phyloP scores from a whole-genome alignment of 2,888 invertebrate genomes.

The Phragmatobia fuliginosa region DNA sequence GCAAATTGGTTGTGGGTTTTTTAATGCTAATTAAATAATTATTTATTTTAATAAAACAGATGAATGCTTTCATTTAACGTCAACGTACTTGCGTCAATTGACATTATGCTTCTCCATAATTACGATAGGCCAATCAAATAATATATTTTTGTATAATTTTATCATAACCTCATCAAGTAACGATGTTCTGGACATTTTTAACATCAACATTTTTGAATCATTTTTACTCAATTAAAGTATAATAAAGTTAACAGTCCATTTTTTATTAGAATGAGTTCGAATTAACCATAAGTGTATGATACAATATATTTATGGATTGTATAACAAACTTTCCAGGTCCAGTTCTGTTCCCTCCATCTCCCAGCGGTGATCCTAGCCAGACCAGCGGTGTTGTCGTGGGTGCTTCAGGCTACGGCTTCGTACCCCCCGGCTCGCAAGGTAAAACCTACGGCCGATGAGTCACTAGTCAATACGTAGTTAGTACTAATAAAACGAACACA shows the following conservation, averaged over 20 bases:
- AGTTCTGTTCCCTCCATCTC: slow-evolving; percentile 92
- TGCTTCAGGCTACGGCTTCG: slow-evolving; percentile 94
- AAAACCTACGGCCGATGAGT: slow-evolving; percentile 79
- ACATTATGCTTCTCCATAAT: neutral
- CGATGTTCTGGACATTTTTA: neutral
- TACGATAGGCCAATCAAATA: neutral
- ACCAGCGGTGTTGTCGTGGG: slow-evolving; percentile 94
- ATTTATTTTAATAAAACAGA: neutral
- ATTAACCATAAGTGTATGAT: neutral
- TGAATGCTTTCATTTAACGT: neutral
- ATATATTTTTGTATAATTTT: neutral
- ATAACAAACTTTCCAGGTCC: slow-evolving; percentile 88
- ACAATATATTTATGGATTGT: neutral
- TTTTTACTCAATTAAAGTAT: no score
- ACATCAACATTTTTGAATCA: neutral
- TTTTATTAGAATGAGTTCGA: no score
- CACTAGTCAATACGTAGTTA: slow-evolving; percentile 74
- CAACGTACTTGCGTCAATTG: neutral
- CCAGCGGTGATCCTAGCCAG: slow-evolving; percentile 89
- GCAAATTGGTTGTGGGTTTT: slow-evolving; percentile 8
- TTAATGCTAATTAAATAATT: neutral
- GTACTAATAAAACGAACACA: slow-evolving; percentile 62
- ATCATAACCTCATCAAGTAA: neutral
- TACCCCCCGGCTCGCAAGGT: slow-evolving; percentile 91
- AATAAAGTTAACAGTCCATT: no score